A percentile compares a stretch with the other conserved stretches of the same genome.
Conservation (phyloP, 1,140 invertebrate genomes). For the Dolichoris vasculosae region DNA sequence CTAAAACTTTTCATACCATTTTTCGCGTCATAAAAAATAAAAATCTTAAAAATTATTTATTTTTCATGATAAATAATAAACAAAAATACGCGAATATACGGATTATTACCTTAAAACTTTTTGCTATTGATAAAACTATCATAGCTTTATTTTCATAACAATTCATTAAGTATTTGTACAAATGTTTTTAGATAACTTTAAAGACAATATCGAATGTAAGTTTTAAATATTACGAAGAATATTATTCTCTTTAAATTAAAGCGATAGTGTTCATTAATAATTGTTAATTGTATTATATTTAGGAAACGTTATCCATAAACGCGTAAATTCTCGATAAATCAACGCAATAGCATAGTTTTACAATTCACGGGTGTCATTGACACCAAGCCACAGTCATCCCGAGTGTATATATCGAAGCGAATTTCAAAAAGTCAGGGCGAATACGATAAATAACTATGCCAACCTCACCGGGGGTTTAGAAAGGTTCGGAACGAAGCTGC, state of each 20-base stretch:
- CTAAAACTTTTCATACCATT: not conserved
- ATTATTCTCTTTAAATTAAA: not conserved
- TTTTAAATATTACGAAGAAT: too few relatives aligned
- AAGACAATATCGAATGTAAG: too few relatives aligned
- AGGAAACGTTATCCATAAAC: not conserved
- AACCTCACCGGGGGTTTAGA: not conserved
- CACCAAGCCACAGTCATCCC: not conserved
- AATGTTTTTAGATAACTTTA: not conserved
- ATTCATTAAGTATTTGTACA: not conserved
- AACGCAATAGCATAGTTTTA: not conserved
- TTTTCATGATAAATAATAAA: not conserved
- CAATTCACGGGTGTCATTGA: not conserved
- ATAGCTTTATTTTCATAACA: not conserved
- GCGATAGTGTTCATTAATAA: too few relatives aligned
- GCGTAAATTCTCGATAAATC: not conserved
- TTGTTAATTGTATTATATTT: not conserved
- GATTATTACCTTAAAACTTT: too few relatives aligned
- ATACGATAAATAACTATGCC: not conserved
- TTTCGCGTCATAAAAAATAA: not conserved
- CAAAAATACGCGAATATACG: not conserved
- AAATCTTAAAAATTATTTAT: not conserved
- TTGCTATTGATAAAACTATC: not conserved
- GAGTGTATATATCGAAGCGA: not conserved
- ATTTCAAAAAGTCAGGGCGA: not conserved
- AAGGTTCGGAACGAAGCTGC: not conserved